Base-by-base conservation (phyloP, 2,113 vertebrate genomes). In the Dicaeum eximium region DNA sequence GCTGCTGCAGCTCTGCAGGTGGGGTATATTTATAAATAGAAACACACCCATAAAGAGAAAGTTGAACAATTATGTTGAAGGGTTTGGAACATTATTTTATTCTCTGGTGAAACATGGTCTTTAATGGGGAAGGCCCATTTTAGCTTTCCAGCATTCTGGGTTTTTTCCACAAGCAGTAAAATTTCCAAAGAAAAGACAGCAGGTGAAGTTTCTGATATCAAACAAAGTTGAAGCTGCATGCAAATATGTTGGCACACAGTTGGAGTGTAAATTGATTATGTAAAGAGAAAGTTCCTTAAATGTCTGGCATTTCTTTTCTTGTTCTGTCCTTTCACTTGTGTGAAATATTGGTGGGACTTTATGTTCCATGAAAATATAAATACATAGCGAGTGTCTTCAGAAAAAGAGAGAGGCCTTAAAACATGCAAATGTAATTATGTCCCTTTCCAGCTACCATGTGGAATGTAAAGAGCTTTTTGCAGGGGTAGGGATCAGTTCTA, bases 361-460 rank as follows among this genome's bases (percentile, higher is more conserved):
- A 51, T 60, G 45, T 91, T 90, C 44, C 60, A 56, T 58, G 24
- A 71, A 95, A 96, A 94, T 69, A 86, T 56, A 73, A 95, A 95
- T 67, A 79, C 12, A 37, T 54, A 73, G 27, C 35, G 74, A 86
- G 18, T 48, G 45, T 93, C 85, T 45, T 90, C 79, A 69, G 65
- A 38, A 81, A 85, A 80, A 40, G 10, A 80, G 9, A 66, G 23
- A 67, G 20, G 28, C 44, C 47, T 80, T 83, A 70, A 94, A 92
- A 78, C 51, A 62, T 21, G 20, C 5, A 88, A 66, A 91, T 44
- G 9, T 37, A 86, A 56, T 74, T 71, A 83, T 42, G 31, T 47
- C 5, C 47, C 35, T 8, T 93, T 86, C 15, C 31, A 86, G 37
- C 14, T 48, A 70, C 17, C 6, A 11, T 11, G 30, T 53, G 25